Base-by-base conservation (phyloP, 1,140 invertebrate genomes). In the Popillia japonica region DNA sequence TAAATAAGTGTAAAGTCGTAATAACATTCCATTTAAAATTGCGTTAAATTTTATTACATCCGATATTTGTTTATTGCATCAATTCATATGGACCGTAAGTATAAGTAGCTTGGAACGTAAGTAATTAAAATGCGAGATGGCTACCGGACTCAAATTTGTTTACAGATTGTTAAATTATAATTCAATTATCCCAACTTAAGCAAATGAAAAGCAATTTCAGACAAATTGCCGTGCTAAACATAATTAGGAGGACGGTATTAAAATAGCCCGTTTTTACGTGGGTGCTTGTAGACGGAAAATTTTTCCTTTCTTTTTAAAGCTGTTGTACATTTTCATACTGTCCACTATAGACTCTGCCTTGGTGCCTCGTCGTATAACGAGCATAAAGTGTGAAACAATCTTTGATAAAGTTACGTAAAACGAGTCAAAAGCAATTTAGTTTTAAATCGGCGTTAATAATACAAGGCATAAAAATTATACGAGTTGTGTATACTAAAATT, bases 401-500 rank as follows among this genome's bases (percentile, higher is more conserved):
- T 27, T 68, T 22, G 61, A 14, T 34, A 7, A 11, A 9, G 22
- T 68, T 68, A 68, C 22, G 27, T 68, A 68, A 68, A 10, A 68
- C 20, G 20, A 23, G 61, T 68, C 22, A 68, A 27, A 10, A 68
- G 20, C 27, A 68, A 68, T 55, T 68, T 68, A 22, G 10, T 68
- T 22, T 34, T 68, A 68, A 68, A 68, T 27, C 27, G 11, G 17
- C 11, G 61, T 68, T 68, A 68, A 55, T 55, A 68, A 68, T 68
- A 68, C 61, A 27, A 68, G 61, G 27, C 61, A 22, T 68, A 68
- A 68, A 48, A 68, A 68, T 68, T 68, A 68, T 68, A 68, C 61
- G 27, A 68, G 61, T 22, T 20, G 11, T 34, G 4, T 68, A 68
- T 34, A 68, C 8, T 68, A 27, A 68, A 22, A 68, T 68, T 17